phyloP scores from a whole-genome alignment of 2,797 vertebrate species.

The Gephyroberyx darwinii region DNA sequence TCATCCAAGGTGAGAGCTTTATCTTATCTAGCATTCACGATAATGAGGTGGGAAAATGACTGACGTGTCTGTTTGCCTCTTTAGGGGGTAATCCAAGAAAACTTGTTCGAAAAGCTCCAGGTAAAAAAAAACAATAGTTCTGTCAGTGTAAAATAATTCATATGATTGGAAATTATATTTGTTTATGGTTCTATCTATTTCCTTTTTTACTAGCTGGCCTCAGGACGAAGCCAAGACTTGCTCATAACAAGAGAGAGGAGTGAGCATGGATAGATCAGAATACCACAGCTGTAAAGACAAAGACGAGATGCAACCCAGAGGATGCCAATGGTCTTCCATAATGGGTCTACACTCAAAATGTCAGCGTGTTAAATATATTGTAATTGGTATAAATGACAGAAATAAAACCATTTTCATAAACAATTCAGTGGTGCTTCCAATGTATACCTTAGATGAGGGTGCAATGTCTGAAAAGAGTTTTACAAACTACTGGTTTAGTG shows the following conservation, averaged over 20 bases:
- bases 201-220: conserved; percentile 56
- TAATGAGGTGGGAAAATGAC: conserved; percentile 27
- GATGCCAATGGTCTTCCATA: conserved; percentile 30
- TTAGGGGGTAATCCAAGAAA: conserved; percentile 59
- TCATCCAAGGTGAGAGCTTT: conserved; percentile 83
- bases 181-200: conserved; percentile 29
- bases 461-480: conserved; percentile 23
- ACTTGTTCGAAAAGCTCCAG: conserved; percentile 50
- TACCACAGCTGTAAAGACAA: conserved; percentile 31
- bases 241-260: conserved; percentile 20
- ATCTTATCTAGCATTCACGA: background rate
- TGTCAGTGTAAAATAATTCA: background rate
- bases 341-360: conserved; percentile 40
- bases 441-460: conserved; percentile 49
- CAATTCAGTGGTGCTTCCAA: conserved; percentile 66
- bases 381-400: conserved; percentile 41
- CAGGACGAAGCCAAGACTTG: conserved; percentile 60
- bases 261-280: conserved; percentile 49
- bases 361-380: conserved; percentile 46
- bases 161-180: conserved; percentile 14
- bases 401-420: conserved; percentile 57
- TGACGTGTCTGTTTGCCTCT: conserved; percentile 55
- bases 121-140: conserved; percentile 57
- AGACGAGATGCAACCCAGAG: conserved; percentile 36
- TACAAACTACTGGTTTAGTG: conserved; percentile 19